phyloP scores from a whole-genome alignment of 2,113 vertebrate genomes.

The Numenius arquata region DNA sequence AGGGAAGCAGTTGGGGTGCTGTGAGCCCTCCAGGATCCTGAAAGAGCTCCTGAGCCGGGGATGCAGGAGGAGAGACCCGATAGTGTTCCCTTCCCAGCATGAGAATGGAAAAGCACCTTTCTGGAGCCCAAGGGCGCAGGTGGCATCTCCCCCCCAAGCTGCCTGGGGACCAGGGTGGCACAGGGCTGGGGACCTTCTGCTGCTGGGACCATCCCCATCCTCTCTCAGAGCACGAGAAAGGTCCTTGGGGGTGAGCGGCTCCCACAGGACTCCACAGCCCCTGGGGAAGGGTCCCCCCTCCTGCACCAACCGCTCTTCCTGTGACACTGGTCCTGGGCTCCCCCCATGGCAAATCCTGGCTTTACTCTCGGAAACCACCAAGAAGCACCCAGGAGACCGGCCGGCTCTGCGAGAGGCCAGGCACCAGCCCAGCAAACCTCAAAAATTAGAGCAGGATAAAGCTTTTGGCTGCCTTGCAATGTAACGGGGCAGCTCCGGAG shows the following conservation, averaged over 20 bases:
- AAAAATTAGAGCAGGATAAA: neutral
- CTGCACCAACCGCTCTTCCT: neutral
- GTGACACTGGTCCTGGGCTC: neutral
- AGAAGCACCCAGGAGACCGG: neutral
- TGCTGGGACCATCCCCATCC: neutral
- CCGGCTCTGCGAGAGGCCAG: neutral
- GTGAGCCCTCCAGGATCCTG: neutral
- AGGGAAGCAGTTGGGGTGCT: neutral
- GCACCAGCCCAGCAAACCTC: neutral
- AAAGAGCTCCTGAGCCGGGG: neutral
- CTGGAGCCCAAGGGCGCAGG: neutral
- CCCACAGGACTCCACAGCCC: neutral
- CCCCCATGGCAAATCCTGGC: neutral
- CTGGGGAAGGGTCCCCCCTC: neutral
- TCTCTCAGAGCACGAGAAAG: neutral
- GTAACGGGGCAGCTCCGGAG: neutral
- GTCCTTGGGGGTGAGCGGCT: neutral
- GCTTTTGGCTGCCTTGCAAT: accelerated
- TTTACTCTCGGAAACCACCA: accelerated
- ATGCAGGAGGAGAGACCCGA: neutral
- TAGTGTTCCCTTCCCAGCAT: neutral
- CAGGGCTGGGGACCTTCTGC: neutral
- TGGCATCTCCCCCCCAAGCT: neutral
- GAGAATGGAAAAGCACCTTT: neutral
- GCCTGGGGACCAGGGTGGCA: neutral